phyloP scores from a whole-genome alignment of 1,140 invertebrate genomes.

The Orchesella cincta region DNA sequence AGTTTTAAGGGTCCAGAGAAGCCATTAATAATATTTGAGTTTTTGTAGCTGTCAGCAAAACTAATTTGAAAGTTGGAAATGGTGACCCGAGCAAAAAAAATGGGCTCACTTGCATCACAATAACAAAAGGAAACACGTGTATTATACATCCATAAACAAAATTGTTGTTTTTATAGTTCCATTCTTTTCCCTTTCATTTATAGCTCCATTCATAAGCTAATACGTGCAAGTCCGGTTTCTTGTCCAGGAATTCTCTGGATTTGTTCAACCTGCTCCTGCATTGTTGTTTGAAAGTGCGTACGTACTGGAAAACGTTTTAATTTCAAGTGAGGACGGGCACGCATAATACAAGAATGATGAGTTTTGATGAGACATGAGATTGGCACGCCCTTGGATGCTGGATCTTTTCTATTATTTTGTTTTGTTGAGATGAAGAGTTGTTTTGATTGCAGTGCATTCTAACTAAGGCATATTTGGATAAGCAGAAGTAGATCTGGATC shows the following conservation, averaged over 20 bases:
- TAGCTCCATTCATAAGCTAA: no score
- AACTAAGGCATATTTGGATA: no score
- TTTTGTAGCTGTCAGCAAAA: conserved; percentile 9
- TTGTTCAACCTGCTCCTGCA: no score
- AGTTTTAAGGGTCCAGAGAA: no score
- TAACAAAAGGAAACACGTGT: neutral
- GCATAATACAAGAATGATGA: neutral
- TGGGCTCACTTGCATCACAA: neutral
- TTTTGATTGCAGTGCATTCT: neutral
- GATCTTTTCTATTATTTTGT: neutral
- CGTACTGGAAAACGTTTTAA: no score
- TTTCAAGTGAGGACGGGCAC: no score
- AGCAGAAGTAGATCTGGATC: neutral
- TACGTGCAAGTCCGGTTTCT: no score
- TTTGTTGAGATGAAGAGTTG: neutral
- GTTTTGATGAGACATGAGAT: neutral
- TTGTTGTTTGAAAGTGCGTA: no score
- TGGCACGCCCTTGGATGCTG: neutral
- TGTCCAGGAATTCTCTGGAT: no score
- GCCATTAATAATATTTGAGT: neutral
- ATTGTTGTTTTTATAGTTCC: no score
- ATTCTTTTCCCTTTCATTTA: no score
- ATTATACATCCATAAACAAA: no score
- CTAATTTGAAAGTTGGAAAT: neutral
- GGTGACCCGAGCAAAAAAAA: neutral